Conservation (phyloP, 2,797 vertebrate species). For the Myripristis jacobus region DNA sequence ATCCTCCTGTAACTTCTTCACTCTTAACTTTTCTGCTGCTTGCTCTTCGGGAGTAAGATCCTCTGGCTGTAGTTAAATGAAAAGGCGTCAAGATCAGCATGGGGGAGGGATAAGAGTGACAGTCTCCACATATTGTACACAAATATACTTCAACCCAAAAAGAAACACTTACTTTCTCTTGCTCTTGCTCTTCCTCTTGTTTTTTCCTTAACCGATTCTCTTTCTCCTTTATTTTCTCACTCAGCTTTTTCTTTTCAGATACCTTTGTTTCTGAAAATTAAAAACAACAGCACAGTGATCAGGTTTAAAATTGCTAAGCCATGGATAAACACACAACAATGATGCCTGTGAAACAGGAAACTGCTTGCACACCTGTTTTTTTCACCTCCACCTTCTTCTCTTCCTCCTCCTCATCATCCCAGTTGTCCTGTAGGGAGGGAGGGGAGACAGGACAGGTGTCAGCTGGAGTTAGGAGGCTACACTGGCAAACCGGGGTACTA, state of each 20-base stretch:
- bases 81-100: slow-evolving; percentile 10
- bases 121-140: neutral
- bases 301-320: neutral
- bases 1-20: slow-evolving; percentile 95
- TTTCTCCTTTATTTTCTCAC: slow-evolving; percentile 96
- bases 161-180: slow-evolving; percentile 79
- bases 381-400: slow-evolving; percentile 84
- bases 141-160: neutral
- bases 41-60: slow-evolving; percentile 88
- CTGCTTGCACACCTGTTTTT: slow-evolving; percentile 83
- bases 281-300: slow-evolving; percentile 18
- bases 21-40: slow-evolving; percentile 89
- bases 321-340: neutral
- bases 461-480: neutral
- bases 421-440: slow-evolving; percentile 90
- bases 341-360: neutral
- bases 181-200: slow-evolving; percentile 88
- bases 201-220: slow-evolving; percentile 90
- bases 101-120: neutral
- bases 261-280: slow-evolving; percentile 86
- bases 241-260: slow-evolving; percentile 95
- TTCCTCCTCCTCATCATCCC: slow-evolving; percentile 94
- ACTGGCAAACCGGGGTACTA: neutral
- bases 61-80: slow-evolving; percentile 79
- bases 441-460: neutral